Base-by-base conservation (phyloP, 2,113 vertebrate genomes). In the Anhinga anhinga region DNA sequence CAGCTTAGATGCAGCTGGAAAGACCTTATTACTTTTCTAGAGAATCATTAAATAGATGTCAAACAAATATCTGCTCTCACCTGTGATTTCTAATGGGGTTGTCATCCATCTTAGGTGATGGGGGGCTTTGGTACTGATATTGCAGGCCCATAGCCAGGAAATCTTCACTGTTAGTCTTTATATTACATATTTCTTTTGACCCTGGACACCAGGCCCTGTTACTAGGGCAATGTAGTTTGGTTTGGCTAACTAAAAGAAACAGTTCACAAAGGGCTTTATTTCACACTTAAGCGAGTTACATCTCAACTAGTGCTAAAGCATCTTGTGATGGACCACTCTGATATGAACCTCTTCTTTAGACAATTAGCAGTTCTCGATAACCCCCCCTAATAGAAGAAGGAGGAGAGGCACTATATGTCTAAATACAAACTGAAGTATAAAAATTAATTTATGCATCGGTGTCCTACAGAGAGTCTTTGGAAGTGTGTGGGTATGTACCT, bases 41-140 rank as follows among this genome's bases (percentile, higher is more conserved):
- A 27, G 10, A 44, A 30, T 49, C 25, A 30, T 50, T 66, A 62
- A 49, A 55, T 10, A 59, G 19, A 44, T 34, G 61, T 58, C 58
- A 91, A 82, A 82, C 12, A 42, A 29, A 14, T 42, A 50, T 20
- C 26, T 89, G 32, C 84, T 93, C 58, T 88, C 49, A 98, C 97
- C 98, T 98, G 95, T 95, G 49, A 98, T 88, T 96, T 98, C 98
- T 82, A 99, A 98, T 62, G 49, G 96, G 96, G 44, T 98, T 87
- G 62, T 98, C 98, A 94, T 98, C 98, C 8, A 96, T 95, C 82
- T 98, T 95, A 7, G 98, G 98, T 15, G 98, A 98, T 5, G 36
- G 52, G 10, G 97, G 97, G 21, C 91, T 98, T 65, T 98, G 95
- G 86, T 98, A 97, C 87, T 98, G 97, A 81, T 98, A 98, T 94